Conservation (phyloP, 2,113 vertebrate genomes). For the Aphyosemion australe region DNA sequence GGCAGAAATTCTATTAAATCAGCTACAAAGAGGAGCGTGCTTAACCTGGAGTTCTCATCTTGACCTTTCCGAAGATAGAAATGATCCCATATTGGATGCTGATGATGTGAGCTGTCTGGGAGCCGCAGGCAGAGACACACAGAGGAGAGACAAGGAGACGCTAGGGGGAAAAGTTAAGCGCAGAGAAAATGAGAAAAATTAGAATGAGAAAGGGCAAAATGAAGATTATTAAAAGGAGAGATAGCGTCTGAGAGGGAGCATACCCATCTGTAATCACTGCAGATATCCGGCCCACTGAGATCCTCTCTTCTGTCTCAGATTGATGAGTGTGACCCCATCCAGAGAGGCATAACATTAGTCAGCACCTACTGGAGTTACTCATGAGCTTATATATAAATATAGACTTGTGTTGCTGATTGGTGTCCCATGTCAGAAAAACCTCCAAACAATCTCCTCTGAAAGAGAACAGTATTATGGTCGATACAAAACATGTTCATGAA, state of each 20-base stretch:
- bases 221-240: conserved; percentile 45
- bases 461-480: no score
- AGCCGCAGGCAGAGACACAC: conserved; percentile 14
- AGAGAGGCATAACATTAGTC: conserved; percentile 12
- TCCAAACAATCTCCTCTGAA: no score
- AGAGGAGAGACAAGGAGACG: conserved; percentile 16
- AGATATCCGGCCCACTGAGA: conserved; percentile 35
- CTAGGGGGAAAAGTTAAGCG: conserved; percentile 5
- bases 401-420: no score
- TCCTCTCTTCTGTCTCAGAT: conserved; percentile 36
- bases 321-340: conserved; percentile 36
- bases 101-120: conserved; percentile 64
- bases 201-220: conserved; percentile 43
- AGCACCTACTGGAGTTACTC: no score
- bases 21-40: conserved; percentile 28
- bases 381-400: no score
- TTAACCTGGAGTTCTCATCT: conserved; percentile 48
- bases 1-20: conserved; percentile 54
- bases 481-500: no score
- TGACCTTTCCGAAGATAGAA: conserved; percentile 46
- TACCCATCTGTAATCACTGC: conserved; percentile 33
- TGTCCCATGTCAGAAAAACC: no score
- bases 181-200: conserved; percentile 52
- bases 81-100: conserved; percentile 67
- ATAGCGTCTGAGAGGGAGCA: conserved; percentile 20